These are phyloP conservation scores for Heliconius hortense DNA, from an alignment of 2,888 invertebrate species.

Conservation along the genomic window DNA sequence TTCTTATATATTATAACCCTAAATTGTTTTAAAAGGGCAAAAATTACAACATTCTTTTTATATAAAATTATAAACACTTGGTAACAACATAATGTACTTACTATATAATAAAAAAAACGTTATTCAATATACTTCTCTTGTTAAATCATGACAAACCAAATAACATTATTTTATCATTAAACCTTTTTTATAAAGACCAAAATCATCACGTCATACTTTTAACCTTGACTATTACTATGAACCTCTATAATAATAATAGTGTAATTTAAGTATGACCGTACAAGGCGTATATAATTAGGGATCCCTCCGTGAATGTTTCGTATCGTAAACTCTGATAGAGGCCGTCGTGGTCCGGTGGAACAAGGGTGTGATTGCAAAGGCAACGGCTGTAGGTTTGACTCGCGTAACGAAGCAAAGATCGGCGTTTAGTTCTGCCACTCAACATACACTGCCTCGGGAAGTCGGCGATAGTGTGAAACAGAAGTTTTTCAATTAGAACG, in stretches of 20 bases:
- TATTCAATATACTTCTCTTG: background rate
- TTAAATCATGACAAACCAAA: constrained; percentile 5
- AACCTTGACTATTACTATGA: constrained; percentile 18
- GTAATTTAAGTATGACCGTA: constrained; percentile 17
- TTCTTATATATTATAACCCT: background rate
- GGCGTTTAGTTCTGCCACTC: too few relatives aligned
- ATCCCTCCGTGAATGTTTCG: background rate
- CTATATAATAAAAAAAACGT: background rate
- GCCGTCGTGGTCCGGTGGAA: too few relatives aligned
- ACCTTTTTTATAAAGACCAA: constrained; percentile 3
- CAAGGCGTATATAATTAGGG: constrained; percentile 6
- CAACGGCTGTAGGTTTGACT: too few relatives aligned
- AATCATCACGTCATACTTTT: constrained; percentile 9
- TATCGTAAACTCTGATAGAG: background rate
- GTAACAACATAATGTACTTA: background rate
- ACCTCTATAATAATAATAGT: constrained; percentile 5
- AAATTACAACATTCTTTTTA: background rate
- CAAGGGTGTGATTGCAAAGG: too few relatives aligned
- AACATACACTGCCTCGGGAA: too few relatives aligned
- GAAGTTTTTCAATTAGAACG: too few relatives aligned
- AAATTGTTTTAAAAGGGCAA: background rate
- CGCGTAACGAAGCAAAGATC: too few relatives aligned
- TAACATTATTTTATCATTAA: constrained; percentile 11
- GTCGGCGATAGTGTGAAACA: too few relatives aligned
- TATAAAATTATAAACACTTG: background rate